These are phyloP conservation scores for Tenualosa ilisha DNA, from an alignment of 2,797 vertebrate genomes.

Conservation along the genomic window DNA sequence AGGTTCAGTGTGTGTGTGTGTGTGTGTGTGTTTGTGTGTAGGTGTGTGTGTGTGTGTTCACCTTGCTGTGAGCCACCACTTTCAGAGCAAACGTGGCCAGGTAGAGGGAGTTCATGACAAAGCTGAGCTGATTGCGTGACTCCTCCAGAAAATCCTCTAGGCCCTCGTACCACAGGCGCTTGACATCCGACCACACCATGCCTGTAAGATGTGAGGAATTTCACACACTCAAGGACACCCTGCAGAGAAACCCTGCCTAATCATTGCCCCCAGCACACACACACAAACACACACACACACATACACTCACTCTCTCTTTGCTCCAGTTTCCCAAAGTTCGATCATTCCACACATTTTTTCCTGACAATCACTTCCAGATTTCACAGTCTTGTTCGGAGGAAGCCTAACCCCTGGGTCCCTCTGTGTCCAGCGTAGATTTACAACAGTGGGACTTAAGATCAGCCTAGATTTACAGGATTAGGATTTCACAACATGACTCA, in stretches of 20 bases:
- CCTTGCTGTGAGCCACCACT: slow-evolving; percentile 96
- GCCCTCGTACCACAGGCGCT: slow-evolving; percentile 96
- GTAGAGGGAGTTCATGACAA: slow-evolving; percentile 98
- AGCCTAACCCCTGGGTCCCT: not conserved
- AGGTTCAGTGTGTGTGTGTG: not conserved
- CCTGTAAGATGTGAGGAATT: slow-evolving; percentile 68
- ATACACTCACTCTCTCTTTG: not conserved
- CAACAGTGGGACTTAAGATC: no score
- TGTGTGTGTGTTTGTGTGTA: not conserved
- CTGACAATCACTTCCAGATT: slow-evolving; percentile 49
- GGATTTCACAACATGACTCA: not conserved
- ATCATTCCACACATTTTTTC: slow-evolving; percentile 40
- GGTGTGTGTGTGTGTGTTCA: slow-evolving; percentile 54
- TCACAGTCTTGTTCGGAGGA: not conserved
- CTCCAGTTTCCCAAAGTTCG: not conserved
- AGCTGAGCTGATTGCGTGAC: slow-evolving; percentile 97
- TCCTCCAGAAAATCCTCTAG: slow-evolving; percentile 97
- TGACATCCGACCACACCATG: slow-evolving; percentile 99
- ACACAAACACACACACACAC: not conserved
- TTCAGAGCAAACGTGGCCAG: slow-evolving; percentile 95
- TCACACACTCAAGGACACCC: slow-evolving; percentile 11
- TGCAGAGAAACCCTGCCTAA: not conserved
- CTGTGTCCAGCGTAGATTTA: no score
- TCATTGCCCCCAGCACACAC: not conserved
- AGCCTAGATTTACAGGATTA: slow-evolving; percentile 20